Evolutionary conservation across 1,140 invertebrate genomes (phyloP).

Genomic region (Pentalonia nigronervosa): DNA sequence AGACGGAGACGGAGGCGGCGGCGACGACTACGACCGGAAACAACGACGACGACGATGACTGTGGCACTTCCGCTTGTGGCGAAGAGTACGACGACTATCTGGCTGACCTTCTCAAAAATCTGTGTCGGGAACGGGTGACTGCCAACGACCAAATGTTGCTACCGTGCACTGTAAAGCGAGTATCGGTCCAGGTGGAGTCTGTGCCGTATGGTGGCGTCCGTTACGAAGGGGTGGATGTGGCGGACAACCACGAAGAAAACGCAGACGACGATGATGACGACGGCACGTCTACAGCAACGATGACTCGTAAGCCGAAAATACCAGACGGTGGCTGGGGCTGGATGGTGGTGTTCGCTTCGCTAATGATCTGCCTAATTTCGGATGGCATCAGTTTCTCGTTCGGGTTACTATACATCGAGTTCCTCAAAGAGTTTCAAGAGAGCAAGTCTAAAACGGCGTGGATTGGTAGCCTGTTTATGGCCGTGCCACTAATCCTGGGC

Average conservation of each 20-base stretch:
- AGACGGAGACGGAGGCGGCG: not conserved
- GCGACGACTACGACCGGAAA: not conserved
- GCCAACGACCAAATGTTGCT: not conserved
- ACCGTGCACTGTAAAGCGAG: constrained; percentile 19
- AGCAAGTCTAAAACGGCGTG: constrained; percentile 84
- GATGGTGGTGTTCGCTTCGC: constrained; percentile 85
- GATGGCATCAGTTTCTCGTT: constrained; percentile 95
- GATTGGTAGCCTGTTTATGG: constrained; percentile 88
- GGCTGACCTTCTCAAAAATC: not conserved
- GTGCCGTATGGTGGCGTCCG: constrained; percentile 25
- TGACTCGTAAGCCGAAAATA: constrained; percentile 66
- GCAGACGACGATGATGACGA: not conserved
- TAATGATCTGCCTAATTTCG: constrained; percentile 90
- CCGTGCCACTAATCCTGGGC: constrained; percentile 85
- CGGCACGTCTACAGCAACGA: constrained; percentile 39
- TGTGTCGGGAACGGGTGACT: not conserved
- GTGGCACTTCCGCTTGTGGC: not conserved
- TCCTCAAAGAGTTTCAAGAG: constrained; percentile 83
- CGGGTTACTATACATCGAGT: constrained; percentile 86
- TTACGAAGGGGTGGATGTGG: not conserved
- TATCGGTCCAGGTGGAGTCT: constrained; percentile 14
- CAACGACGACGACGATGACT: not conserved
- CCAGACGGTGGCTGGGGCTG: constrained; percentile 84
- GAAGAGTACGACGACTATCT: constrained; percentile 43
- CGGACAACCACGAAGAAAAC: not conserved